Evolutionary conservation across 1,140 invertebrate genomes (phyloP).

Genomic region (Drosophila novamexicana): DNA sequence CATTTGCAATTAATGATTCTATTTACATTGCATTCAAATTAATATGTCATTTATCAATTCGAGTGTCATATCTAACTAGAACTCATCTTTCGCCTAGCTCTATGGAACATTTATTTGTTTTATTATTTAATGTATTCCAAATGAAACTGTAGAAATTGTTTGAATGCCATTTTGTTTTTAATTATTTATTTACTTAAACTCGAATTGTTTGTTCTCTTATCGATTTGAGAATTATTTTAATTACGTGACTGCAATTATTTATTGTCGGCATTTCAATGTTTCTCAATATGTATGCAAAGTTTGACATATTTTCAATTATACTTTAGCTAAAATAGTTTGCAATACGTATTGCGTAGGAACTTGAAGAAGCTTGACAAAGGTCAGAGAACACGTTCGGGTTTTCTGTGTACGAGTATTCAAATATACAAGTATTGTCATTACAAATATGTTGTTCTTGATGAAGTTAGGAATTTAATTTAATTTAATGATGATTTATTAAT

Average conservation of each 20-base stretch:
- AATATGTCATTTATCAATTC: constrained; percentile 15
- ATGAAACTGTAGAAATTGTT: constrained; percentile 46
- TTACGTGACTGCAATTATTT: constrained; percentile 35
- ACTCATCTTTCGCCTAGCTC: background rate
- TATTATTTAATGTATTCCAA: constrained; percentile 34
- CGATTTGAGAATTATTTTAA: constrained; percentile 29
- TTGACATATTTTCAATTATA: constrained; percentile 12
- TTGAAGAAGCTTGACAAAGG: constrained; percentile 11
- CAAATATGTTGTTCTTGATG: background rate
- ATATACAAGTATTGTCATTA: background rate
- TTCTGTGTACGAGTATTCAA: background rate
- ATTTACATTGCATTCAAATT: constrained; percentile 19
- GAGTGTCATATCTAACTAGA: background rate
- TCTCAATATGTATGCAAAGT: constrained; percentile 2
- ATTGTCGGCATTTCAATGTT: constrained; percentile 9
- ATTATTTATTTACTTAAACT: constrained; percentile 12
- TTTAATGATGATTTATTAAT: background rate
- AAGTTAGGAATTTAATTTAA: background rate
- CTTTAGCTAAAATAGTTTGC: constrained; percentile 5
- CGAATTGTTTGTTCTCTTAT: background rate
- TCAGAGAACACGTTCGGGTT: constrained; percentile 27
- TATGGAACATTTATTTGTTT: constrained; percentile 19
- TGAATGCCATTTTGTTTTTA: constrained; percentile 50
- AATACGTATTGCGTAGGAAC: constrained; percentile 2
- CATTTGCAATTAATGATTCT: constrained; percentile 12